Base-by-base conservation (phyloP, 2,797 vertebrate genomes). In the Peromyscus attwateri region DNA sequence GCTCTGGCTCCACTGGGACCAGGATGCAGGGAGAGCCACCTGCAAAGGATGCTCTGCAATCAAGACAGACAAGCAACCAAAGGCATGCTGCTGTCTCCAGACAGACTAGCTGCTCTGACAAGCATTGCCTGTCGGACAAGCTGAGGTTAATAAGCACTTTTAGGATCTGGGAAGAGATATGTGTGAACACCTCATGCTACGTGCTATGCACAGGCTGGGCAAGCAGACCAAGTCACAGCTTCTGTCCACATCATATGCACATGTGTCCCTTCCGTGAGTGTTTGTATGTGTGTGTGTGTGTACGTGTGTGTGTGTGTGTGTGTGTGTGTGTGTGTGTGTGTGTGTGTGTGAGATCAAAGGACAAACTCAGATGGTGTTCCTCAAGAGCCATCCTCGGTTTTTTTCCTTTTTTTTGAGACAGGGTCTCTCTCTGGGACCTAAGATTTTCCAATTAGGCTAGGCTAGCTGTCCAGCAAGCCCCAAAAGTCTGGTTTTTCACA, bases 241-340 rank as follows among this genome's bases (percentile, higher is more conserved):
- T 2, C 34, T 0, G 2, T 37, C 46, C 43, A 17, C 5, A 27
- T 23, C 23, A 40, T 73, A 12, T 1, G 21, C 21, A 23, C 2
- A 60, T 1, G 0, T 43, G 29, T 13, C 21, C 11, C 11, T 8
- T n/a, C 40, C 14, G 25, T 46, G 12, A 19, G 66, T 12, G 62
- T 29, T 27, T 64, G 27, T 11, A 27, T 64, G 29, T 66, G 29
- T 66, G 64, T 66, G 73, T 43, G 11, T n/a, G 64, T 64, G 62
- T 27, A 25, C 29, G 62, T 27, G 62, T 64, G 29, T 66, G 64
- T 66, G 64, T 66, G 64, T 31, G 29, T 27, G 12, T 52, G 49
- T 64, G 62, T 64, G 62, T 64, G 62, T 64, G 62, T 27, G 57
- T 21, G 57, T 21, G 57, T 21, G 19, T 60, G 21, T 60, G 17